Evolutionary conservation across 2,113 vertebrate genomes (phyloP).

Genomic region (Columba livia): DNA sequence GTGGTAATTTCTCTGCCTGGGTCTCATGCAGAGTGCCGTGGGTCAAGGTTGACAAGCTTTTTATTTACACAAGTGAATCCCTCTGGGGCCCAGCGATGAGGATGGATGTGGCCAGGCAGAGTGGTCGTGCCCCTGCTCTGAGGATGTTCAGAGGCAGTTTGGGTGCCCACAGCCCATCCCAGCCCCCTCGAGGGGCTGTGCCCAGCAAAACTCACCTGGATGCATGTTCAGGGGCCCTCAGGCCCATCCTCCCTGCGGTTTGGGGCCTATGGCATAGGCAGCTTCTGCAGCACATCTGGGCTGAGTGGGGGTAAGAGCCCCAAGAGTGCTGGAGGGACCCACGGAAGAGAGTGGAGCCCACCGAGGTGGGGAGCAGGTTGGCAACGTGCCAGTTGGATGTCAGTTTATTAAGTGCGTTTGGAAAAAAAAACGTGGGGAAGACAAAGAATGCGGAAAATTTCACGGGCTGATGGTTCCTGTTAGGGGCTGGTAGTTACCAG

Average conservation of each 20-base stretch:
- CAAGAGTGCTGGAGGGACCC: neutral
- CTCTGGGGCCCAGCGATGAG: rapidly evolving
- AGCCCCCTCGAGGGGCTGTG: rapidly evolving
- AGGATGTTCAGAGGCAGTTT: neutral
- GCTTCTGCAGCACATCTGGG: neutral
- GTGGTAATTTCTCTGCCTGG: rapidly evolving
- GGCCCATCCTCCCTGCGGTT: rapidly evolving
- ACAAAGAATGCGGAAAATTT: conserved; percentile 43
- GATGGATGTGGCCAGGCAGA: rapidly evolving
- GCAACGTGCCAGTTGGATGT: neutral
- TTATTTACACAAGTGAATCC: rapidly evolving
- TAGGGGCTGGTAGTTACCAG: neutral
- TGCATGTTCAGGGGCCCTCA: rapidly evolving
- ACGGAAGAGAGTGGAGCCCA: neutral
- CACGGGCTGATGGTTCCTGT: neutral
- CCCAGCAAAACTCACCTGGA: neutral
- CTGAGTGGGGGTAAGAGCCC: neutral
- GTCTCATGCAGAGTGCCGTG: rapidly evolving
- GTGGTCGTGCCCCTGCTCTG: no score
- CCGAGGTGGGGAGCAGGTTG: rapidly evolving
- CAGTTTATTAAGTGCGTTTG: neutral
- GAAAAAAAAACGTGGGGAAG: neutral
- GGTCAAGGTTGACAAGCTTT: rapidly evolving
- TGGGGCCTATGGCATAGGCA: rapidly evolving
- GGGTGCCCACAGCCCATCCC: no score